Percentiles rank a stretch among this genome's conserved stretches.
Conservation (phyloP, 2,888 invertebrate genomes). For the Phortica magna region DNA sequence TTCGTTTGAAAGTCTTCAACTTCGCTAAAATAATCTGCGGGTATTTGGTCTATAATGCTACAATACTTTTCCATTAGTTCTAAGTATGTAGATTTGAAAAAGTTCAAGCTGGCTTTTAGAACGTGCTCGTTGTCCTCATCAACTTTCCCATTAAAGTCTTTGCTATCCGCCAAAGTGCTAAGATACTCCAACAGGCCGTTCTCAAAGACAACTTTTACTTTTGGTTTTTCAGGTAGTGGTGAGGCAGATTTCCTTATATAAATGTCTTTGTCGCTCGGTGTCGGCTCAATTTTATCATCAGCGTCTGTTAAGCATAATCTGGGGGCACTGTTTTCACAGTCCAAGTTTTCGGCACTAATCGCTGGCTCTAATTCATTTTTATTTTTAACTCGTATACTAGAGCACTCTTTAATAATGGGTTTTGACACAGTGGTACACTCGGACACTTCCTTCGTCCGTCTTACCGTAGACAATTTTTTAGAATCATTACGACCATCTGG, state of each 20-base stretch:
- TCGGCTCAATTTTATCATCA: too few relatives aligned
- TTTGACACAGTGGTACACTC: too few relatives aligned
- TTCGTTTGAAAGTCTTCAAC: constrained; percentile 82
- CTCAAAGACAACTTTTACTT: constrained; percentile 70
- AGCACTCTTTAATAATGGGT: too few relatives aligned
- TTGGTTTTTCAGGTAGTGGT: constrained; percentile 44
- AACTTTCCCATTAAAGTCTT: constrained; percentile 62
- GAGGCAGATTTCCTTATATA: neutral
- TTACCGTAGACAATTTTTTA: too few relatives aligned
- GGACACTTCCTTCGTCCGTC: too few relatives aligned
- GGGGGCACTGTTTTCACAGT: too few relatives aligned
- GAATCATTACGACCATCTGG: neutral
- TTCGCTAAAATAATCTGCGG: constrained; percentile 81
- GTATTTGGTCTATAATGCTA: constrained; percentile 82
- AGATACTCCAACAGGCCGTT: constrained; percentile 66
- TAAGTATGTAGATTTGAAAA: constrained; percentile 80
- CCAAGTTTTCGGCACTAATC: too few relatives aligned
- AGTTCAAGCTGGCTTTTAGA: constrained; percentile 59
- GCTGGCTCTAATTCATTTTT: too few relatives aligned
- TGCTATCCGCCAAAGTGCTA: constrained; percentile 66
- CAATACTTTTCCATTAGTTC: constrained; percentile 83
- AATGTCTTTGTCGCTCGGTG: neutral
- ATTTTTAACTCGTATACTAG: too few relatives aligned
- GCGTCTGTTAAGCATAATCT: too few relatives aligned
- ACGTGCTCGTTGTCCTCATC: constrained; percentile 56